Evolutionary conservation across 2,797 vertebrate genomes (phyloP), one percentile per base, ranked within the genome.

Genomic region (Graptemys geographica): DNA sequence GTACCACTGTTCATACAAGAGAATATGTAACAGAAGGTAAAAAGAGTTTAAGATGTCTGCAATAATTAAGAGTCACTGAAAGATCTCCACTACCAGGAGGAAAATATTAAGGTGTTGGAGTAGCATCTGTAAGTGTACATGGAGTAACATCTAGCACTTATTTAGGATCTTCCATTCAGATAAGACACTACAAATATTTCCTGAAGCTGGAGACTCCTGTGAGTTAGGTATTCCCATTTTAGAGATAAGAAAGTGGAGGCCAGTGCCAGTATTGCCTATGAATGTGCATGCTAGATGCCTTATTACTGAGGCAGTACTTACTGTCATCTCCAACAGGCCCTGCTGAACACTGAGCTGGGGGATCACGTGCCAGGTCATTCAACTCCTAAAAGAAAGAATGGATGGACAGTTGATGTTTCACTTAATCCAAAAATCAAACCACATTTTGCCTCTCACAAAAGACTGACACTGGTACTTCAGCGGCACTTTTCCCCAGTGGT

Each of bases 271-370:
- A 41, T 52, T 27, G 78, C 56, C 31, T 72, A 11, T 83, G 47
- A 57, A 21, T 27, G 18, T 78, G 23, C 15, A 79, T 51, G 37
- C 65, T 37, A 37, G 47, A 59, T 4, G n/a, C 9, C 5, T 59
- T 89, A 37, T 56, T n/a, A 49, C 6, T 41, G 53, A 37, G 19
- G n/a, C 7, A 65, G 47, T 97, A 99, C 99, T 99, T 98, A 99
- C 99, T 99, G 97, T 99, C 99, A 97, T 99, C 99, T 59, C 99
- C 99, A 90, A 99, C 99, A 83, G 99, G 99, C 95, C 99, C 99
- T 83, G 99, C 99, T 44, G 99, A 99, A 99, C 99, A 99, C 97
- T 99, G 99, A 95, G 99, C 99, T 95, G 99, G 99, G 95, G 99
- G 99, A 98, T 99, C 99, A 97, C 99, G 99, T 90, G 99, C 99